Conservation (phyloP, 1,140 invertebrate species). For the Heliconius congener region DNA sequence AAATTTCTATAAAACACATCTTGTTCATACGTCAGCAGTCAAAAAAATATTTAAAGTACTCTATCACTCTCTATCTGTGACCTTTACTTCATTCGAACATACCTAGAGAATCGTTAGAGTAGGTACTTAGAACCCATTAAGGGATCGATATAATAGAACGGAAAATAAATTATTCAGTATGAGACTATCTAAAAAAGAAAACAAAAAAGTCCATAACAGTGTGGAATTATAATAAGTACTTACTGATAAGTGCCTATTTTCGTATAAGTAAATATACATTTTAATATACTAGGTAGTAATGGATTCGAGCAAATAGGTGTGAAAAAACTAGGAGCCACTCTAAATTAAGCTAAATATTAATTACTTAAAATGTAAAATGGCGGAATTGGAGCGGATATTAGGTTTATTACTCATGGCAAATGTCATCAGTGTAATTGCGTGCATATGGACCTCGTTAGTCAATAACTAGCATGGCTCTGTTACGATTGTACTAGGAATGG, state of each 20-base stretch:
- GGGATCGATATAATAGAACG: conserved; percentile 3
- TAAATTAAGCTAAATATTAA: conserved; percentile 20
- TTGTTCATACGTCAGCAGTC: too few relatives aligned
- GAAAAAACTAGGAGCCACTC: conserved; percentile 13
- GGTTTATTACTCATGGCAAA: conserved; percentile 33
- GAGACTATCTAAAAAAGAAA: not conserved
- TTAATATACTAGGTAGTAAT: not conserved
- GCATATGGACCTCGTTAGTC: conserved; percentile 26
- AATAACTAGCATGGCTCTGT: conserved; percentile 12
- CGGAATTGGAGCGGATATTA: conserved; percentile 38
- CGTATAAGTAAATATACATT: not conserved
- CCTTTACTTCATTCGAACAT: too few relatives aligned
- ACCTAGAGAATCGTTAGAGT: not conserved
- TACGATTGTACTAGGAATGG: not conserved
- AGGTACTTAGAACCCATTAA: not conserved
- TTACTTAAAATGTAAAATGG: conserved; percentile 34
- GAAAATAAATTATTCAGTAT: not conserved
- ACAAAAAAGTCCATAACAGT: not conserved
- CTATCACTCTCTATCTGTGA: too few relatives aligned
- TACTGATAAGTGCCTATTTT: too few relatives aligned
- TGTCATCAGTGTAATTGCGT: conserved; percentile 32
- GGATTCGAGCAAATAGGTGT: not conserved
- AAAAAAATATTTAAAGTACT: too few relatives aligned
- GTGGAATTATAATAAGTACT: not conserved
- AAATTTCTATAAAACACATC: too few relatives aligned